Base-by-base conservation (phyloP, 2,113 vertebrate genomes). In the Labrus mixtus region DNA sequence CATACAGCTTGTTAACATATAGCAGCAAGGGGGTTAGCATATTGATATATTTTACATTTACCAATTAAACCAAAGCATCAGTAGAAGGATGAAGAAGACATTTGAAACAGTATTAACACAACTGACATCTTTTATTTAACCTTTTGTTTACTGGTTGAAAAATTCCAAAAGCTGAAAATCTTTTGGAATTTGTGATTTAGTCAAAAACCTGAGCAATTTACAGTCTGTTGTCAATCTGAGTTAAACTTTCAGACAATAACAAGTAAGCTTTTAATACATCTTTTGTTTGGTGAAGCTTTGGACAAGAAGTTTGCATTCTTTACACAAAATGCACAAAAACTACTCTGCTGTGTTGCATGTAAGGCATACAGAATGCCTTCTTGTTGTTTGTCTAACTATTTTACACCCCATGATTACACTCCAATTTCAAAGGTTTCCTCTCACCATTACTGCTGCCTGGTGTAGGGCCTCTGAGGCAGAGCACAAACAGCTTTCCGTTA, bases 401-500 rank as follows among this genome's bases (percentile, higher is more conserved):
- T 59, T 51, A 59, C 33, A 19, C 29, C 17, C 6, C 13, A 22
- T 72, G 62, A 68, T 56, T 43, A 71, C 23, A 70, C 12, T 46
- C 6, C 13, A 50, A 25, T 51, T 6, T 56, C 22, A 19, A 41
- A 55, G 53, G 36, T 61, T 20, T 56, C 61, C 56, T 54, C 43
- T 37, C 22, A 45, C 22, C 20, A 62, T 12, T 25, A 41, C 55
- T 51, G 39, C 37, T 37, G 23, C 29, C 68, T 74, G 68, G 20
- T 22, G 37, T 3, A n/a, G 11, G 63, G 68, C 39, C 57, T 68
- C 53, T 25, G 37, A 51, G 48, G 63, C 59, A 65, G 65, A 73
- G 62, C 63, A 69, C 23, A 73, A 72, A 39, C 23, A 62, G 56
- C 15, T 51, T 54, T 68, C 73, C 60, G 64, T 68, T 58, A 73